These are phyloP conservation scores for Eucera pruinosa DNA, from an alignment of 2,888 invertebrate genomes.

Conservation along the genomic window DNA sequence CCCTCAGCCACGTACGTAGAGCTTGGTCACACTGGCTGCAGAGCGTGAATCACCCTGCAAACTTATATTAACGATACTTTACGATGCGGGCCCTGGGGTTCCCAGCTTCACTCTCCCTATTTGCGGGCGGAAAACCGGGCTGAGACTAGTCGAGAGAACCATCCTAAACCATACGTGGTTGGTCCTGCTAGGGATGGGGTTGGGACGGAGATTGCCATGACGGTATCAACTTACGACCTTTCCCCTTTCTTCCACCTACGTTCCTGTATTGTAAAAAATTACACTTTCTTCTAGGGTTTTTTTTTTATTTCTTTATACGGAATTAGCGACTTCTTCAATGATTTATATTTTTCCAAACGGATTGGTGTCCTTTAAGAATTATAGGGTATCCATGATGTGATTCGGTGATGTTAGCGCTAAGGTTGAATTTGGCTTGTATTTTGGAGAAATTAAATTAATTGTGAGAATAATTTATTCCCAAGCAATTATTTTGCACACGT, in stretches of 20 bases:
- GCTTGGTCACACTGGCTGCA: constrained; percentile 37
- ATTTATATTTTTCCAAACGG: no score
- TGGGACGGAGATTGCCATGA: constrained; percentile 27
- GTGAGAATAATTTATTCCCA: no score
- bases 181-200: constrained; percentile 21
- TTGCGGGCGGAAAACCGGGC: constrained; percentile 44
- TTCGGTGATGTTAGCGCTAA: no score
- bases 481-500: no score
- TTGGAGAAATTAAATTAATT: no score
- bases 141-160: constrained; percentile 39
- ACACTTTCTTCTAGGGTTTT: neutral
- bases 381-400: no score
- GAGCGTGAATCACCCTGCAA: constrained; percentile 75
- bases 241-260: constrained; percentile 1
- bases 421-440: no score
- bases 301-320: no score
- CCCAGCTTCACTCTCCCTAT: constrained; percentile 33
- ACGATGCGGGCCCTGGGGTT: constrained; percentile 63
- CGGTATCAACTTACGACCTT: constrained; percentile 45
- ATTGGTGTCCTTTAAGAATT: no score
- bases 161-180: constrained; percentile 39
- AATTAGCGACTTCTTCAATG: no score
- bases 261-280: neutral
- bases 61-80: constrained; percentile 81
- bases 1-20: neutral